Conservation (phyloP, 2,113 vertebrate genomes). For the Physeter macrocephalus region DNA sequence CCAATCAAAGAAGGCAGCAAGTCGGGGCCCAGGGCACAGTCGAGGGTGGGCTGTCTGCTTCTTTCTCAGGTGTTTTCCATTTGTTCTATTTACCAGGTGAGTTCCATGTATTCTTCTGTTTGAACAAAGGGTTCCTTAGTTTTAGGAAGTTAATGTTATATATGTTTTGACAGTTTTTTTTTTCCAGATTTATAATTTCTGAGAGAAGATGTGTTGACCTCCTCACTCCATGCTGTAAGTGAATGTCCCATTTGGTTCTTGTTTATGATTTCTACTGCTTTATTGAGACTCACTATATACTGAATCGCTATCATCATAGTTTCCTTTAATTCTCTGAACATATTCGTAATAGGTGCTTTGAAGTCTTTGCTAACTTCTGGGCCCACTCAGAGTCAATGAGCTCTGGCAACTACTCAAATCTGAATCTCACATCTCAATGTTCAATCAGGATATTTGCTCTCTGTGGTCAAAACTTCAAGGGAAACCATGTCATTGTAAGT, state of each 20-base stretch:
- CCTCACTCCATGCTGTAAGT: neutral
- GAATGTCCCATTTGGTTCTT: neutral
- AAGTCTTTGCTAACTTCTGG: neutral
- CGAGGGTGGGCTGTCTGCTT: neutral
- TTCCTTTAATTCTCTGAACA: neutral
- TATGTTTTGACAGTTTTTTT: neutral
- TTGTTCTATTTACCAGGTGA: neutral
- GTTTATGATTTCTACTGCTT: neutral
- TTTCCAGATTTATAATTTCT: neutral
- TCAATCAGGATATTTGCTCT: neutral
- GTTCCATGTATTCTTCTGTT: neutral
- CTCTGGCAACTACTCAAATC: neutral
- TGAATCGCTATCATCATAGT: neutral
- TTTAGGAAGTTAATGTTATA: neutral
- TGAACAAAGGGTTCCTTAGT: neutral
- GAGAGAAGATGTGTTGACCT: neutral
- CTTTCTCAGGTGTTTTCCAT: neutral
- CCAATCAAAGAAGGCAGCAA: neutral
- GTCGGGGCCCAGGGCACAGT: no score
- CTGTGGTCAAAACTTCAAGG: neutral
- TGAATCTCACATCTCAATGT: neutral
- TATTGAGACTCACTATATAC: neutral
- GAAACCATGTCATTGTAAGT: neutral
- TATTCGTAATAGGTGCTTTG: neutral
- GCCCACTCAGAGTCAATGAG: neutral